Evolutionary conservation across 1,140 invertebrate genomes (phyloP), one percentile per base, ranked within the genome.

Genomic region (Heterodera carotae): DNA sequence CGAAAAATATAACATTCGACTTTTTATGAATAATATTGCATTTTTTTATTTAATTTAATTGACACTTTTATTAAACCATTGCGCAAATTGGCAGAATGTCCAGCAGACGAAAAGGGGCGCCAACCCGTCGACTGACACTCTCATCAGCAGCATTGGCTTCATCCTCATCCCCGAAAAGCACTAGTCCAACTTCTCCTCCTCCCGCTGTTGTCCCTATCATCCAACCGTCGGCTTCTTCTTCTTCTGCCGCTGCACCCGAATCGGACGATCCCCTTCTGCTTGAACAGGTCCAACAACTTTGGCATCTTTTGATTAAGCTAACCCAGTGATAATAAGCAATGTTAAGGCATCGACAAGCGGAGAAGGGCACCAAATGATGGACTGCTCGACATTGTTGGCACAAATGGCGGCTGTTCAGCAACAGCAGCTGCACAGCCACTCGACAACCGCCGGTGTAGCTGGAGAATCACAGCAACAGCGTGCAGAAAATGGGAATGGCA

Each of bases 81-180:
- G 39, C 6, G 6, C 39, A 22, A 22, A 22, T 56, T 56, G 48
- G 15, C 48, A 56, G 48, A 56, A 56, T 56, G 48, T 56, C 48
- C 48, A 56, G 48, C 48, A 56, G 48, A 56, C 48, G 48, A 56
- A 56, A 56, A 56, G 48, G 48, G 48, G 48, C 48, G 48, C 48
- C 48, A 18, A 18, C 48, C 48, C 48, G 48, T 56, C 48, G 48
- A 56, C 48, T 56, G 48, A 56, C 48, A 12, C 12, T 18, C 48
- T 12, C 39, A 6, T 43, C 39, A 43, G 39, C 39, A 43, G 48
- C 22, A 5, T 56, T 56, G 22, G 48, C 48, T 18, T 56, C 48
- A 22, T 12, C 39, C 12, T 56, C 48, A 18, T 56, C 48, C 48
- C 48, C 48, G 12, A 56, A 56, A 56, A 56, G 48, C 18, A 56